phyloP scores from a whole-genome alignment of 2,797 vertebrate genomes.

The Pteronotus mesoamericanus region DNA sequence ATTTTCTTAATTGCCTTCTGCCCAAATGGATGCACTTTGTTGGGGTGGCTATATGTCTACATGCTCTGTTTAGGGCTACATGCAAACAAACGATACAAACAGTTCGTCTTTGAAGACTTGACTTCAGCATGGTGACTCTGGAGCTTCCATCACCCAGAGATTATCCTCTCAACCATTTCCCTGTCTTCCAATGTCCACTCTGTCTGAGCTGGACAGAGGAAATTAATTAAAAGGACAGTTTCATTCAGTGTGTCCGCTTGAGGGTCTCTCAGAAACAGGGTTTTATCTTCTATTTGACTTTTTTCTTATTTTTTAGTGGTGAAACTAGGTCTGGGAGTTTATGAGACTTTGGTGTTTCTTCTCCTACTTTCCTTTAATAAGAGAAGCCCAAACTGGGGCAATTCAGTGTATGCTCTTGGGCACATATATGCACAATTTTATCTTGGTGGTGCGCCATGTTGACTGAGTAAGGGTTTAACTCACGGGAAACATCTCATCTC shows the following conservation, averaged over 20 bases:
- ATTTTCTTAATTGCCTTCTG: not conserved
- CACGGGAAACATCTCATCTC: not conserved
- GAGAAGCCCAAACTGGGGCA: not conserved
- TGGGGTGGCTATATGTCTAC: not conserved
- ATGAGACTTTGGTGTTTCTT: not conserved
- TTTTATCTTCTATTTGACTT: not conserved
- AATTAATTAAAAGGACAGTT: not conserved
- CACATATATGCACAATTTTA: not conserved
- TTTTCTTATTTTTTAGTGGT: not conserved
- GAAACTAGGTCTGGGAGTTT: not conserved
- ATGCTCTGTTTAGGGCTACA: not conserved
- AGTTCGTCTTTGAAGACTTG: not conserved
- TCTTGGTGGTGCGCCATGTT: not conserved
- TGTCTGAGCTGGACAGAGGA: not conserved
- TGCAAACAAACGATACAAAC: too few species aligned
- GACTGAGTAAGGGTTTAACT: not conserved
- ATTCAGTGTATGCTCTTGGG: not conserved
- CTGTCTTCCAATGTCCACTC: not conserved
- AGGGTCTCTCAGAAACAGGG: not conserved
- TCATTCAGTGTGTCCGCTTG: not conserved
- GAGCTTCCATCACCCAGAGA: not conserved
- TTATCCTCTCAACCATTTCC: not conserved
- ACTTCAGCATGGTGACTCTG: not conserved
- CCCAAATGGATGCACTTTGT: not conserved
- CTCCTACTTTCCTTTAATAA: not conserved